phyloP scores from a whole-genome alignment of 2,797 vertebrate genomes.

The Cephalopachus bancanus region DNA sequence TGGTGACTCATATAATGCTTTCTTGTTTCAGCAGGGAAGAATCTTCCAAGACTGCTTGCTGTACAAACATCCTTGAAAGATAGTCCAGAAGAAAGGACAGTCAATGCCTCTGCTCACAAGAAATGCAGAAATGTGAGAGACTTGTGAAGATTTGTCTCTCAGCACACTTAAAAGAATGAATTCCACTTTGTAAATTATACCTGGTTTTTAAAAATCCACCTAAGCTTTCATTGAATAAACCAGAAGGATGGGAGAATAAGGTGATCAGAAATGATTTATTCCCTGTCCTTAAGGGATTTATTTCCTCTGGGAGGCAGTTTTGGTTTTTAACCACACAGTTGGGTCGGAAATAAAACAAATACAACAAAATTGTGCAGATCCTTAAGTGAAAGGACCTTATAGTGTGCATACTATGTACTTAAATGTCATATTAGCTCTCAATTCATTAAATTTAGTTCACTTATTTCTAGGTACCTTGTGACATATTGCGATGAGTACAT shows the following conservation, averaged over 20 bases:
- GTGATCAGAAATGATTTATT: conserved; percentile 80
- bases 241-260: conserved; percentile 62
- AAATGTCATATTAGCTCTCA: neutral
- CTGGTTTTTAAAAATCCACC: conserved; percentile 49
- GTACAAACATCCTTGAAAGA: conserved; percentile 16
- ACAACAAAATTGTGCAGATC: neutral
- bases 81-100: neutral
- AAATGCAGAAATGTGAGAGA: conserved; percentile 34
- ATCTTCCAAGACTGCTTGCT: neutral
- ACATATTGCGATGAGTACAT: neutral
- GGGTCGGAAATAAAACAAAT: neutral
- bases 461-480: neutral
- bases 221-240: conserved; percentile 79
- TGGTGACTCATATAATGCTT: neutral
- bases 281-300: conserved; percentile 66
- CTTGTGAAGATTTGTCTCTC: neutral
- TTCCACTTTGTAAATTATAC: neutral
- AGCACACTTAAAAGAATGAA: neutral
- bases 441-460: neutral
- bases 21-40: conserved; percentile 9
- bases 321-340: neutral
- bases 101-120: neutral
- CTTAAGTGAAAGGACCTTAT: neutral
- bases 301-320: conserved; percentile 66
- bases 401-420: neutral